Evolutionary conservation across 2,797 vertebrate species (phyloP).

Genomic region (Lacerta viridis): DNA sequence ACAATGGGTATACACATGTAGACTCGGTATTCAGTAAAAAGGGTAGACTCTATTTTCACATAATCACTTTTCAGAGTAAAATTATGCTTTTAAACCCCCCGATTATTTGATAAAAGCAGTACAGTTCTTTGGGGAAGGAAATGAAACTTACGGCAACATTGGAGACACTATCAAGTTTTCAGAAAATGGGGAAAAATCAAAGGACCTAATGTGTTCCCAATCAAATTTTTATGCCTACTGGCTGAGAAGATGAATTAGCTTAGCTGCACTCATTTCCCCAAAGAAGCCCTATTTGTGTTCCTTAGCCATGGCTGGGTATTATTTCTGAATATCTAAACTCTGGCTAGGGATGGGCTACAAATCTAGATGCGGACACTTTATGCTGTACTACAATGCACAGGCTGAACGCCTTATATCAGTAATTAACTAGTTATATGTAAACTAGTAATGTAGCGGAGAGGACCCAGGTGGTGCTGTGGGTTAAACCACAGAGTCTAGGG

Average conservation of each 20-base stretch:
- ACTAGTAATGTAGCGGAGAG: neutral
- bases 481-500: too few relatives aligned
- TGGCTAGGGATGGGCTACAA: neutral
- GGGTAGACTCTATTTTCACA: neutral
- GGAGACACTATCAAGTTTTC: constrained; percentile 15
- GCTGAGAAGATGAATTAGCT: constrained; percentile 46
- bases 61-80: constrained; percentile 13
- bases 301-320: neutral
- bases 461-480: too few relatives aligned
- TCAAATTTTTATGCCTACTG: constrained; percentile 14
- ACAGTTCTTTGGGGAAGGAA: constrained; percentile 9
- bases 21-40: neutral
- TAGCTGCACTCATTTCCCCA: constrained; percentile 11
- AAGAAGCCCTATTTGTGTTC: neutral
- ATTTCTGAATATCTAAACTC: constrained; percentile 8
- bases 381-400: neutral
- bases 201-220: neutral
- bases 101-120: constrained; percentile 30
- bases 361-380: neutral
- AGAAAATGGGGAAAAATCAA: neutral
- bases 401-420: neutral
- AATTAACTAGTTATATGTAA: neutral
- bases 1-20: neutral
- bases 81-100: neutral
- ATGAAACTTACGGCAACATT: neutral